A percentile compares a stretch with the other conserved stretches of the same genome.
Evolutionary conservation across 2,797 vertebrate genomes (phyloP).

Genomic region (Protosalanx chinensis): DNA sequence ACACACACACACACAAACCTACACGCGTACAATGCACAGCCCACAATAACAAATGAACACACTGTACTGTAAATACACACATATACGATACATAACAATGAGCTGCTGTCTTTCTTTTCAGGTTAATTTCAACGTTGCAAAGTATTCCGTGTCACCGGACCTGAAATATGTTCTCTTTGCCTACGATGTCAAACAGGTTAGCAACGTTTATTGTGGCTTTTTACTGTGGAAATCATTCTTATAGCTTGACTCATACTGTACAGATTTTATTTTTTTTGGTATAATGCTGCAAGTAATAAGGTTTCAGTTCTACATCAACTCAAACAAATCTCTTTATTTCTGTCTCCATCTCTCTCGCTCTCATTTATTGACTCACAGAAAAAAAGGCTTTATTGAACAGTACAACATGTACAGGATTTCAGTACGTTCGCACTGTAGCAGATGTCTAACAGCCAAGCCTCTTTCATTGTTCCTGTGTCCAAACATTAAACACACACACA

Average conservation of each 20-base stretch:
- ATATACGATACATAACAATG: constrained; percentile 6
- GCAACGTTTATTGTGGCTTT: constrained; percentile 2
- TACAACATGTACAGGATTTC: no score
- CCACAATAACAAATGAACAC: neutral
- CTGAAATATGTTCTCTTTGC: constrained; percentile 92
- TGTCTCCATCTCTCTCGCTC: neutral
- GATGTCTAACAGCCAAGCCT: no score
- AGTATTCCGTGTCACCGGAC: constrained; percentile 91
- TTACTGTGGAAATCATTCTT: no score
- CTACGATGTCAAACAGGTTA: constrained; percentile 93
- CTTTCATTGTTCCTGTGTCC: neutral
- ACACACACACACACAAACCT: neutral
- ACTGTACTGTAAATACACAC: neutral
- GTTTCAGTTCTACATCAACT: neutral
- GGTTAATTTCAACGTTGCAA: constrained; percentile 93
- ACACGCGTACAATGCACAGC: no score
- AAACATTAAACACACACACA: neutral
- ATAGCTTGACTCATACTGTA: neutral
- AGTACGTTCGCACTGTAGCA: neutral
- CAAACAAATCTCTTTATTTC: neutral
- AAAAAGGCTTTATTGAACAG: neutral
- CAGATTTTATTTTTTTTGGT: neutral
- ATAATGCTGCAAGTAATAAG: neutral
- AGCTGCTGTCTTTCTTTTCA: constrained; percentile 45
- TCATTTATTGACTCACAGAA: neutral